Evolutionary conservation across 2,113 vertebrate genomes (phyloP).

Genomic region (Parotia lawesii): DNA sequence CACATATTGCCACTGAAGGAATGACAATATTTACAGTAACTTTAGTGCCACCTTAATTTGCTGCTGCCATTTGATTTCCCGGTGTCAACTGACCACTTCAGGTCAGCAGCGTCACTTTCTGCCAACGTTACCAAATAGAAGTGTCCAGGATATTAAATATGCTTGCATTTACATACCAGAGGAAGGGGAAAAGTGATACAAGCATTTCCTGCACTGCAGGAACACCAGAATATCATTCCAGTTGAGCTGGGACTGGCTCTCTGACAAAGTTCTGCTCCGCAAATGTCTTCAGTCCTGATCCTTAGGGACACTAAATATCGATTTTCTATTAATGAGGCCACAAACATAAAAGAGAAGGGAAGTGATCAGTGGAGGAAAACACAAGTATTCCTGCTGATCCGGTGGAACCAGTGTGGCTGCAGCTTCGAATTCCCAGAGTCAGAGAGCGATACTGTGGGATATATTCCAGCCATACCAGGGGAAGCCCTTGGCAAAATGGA

Average conservation of each 20-base stretch:
- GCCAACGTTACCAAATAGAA: neutral
- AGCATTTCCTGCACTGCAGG: neutral
- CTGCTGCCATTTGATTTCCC: neutral
- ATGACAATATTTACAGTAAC: neutral
- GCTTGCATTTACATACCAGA: neutral
- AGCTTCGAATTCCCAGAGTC: neutral
- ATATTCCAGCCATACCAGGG: neutral
- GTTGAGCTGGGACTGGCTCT: neutral
- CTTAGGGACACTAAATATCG: neutral
- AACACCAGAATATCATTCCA: neutral
- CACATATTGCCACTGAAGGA: neutral
- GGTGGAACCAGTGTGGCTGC: neutral
- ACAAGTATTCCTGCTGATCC: neutral
- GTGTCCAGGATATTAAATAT: neutral
- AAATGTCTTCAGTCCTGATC: neutral
- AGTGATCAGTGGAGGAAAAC: neutral
- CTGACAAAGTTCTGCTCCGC: neutral
- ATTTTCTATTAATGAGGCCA: neutral
- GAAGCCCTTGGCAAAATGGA: neutral
- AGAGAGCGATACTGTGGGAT: neutral
- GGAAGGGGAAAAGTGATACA: conserved; percentile 24
- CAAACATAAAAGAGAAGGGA: neutral
- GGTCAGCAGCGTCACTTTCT: neutral
- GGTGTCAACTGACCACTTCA: neutral
- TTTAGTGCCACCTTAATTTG: neutral